These are phyloP conservation scores for Tautogolabrus adspersus DNA, from an alignment of 2,113 vertebrate species.

Conservation along the genomic window DNA sequence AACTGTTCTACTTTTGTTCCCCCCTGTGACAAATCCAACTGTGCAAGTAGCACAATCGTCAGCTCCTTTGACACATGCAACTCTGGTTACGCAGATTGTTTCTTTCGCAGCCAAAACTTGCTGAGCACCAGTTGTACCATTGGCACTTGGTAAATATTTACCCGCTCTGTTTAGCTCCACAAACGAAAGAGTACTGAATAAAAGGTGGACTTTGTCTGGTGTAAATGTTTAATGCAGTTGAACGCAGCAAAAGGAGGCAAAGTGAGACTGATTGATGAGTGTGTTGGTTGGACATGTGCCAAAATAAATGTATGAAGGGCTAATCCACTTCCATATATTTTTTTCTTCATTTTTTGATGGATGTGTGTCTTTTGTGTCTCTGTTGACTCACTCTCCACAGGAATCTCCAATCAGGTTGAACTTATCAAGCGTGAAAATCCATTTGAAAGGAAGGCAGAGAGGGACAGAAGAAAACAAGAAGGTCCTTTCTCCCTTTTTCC, in stretches of 20 bases:
- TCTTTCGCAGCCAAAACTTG: conserved; percentile 13
- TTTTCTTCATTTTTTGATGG: conserved; percentile 12
- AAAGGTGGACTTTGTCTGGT: conserved; percentile 38
- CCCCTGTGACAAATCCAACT: background rate
- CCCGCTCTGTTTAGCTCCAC: conserved; percentile 30
- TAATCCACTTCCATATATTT: conserved; percentile 27
- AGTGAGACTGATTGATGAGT: conserved; percentile 16
- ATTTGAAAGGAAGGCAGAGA: conserved; percentile 64
- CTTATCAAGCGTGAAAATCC: conserved; percentile 66
- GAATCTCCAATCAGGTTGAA: conserved; percentile 58
- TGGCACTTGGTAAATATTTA: conserved; percentile 60
- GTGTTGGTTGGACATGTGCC: conserved; percentile 28
- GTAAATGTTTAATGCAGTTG: conserved; percentile 4
- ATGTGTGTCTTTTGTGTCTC: conserved; percentile 36
- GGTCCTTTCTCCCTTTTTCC: conserved; percentile 66
- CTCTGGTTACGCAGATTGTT: conserved; percentile 6
- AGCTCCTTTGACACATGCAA: background rate
- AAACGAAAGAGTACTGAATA: background rate
- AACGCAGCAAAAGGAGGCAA: background rate
- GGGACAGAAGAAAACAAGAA: conserved; percentile 71
- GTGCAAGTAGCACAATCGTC: background rate
- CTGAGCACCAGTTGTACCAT: conserved; percentile 10
- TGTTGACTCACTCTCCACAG: conserved; percentile 41
- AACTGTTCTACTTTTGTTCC: too few species aligned
- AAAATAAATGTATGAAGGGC: conserved; percentile 33